Evolutionary conservation across 2,888 invertebrate species (phyloP), one percentile per base, ranked within the genome.

Genomic region (Chydorus sphaericus): DNA sequence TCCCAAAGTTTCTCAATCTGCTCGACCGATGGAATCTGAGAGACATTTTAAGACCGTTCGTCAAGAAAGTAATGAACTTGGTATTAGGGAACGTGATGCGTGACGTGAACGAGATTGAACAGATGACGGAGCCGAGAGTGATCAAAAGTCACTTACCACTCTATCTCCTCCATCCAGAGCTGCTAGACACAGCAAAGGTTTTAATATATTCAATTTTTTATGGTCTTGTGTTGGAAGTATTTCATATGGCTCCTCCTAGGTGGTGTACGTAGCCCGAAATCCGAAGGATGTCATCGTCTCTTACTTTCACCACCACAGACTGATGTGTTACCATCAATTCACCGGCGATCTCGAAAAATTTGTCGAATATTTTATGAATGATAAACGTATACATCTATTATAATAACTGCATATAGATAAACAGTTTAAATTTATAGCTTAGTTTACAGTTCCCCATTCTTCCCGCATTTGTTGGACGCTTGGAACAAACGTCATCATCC

Each of bases 211-310:
- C n/a, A n/a, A n/a, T 37, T 5, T 8, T 37, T 37, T 11, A 11
- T 37, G n/a, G 37, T 11, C 14, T 5, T 8, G 38, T 8, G 8
- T 2, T 16, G 7, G 38, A 14, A 18, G 18, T 1, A 37, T 7
- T 14, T 2, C 38, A 5, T 7, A 4, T 8, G 20, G 38, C 20
- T 11, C 38, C 8, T n/a, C n/a, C n/a, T n/a, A 89, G 85, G 80
- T 88, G 23, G 77, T 91, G 49, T 91, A 90, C 65, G 81, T 90
- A 0, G 83, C 85, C 0, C 75, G 91, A 56, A 86, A 91, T 70
- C 88, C 90, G 0, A 83, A 86, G 67, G 90, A 91, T 68, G 85
- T 87, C 0, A 81, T 80, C 0, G 57, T 57, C 8, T 59, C 59
- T 10, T 59, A 49, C 29, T 59, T 44, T 44, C 51, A 59, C 29